phyloP scores from a whole-genome alignment of 2,888 invertebrate species.

The Noctua janthe region DNA sequence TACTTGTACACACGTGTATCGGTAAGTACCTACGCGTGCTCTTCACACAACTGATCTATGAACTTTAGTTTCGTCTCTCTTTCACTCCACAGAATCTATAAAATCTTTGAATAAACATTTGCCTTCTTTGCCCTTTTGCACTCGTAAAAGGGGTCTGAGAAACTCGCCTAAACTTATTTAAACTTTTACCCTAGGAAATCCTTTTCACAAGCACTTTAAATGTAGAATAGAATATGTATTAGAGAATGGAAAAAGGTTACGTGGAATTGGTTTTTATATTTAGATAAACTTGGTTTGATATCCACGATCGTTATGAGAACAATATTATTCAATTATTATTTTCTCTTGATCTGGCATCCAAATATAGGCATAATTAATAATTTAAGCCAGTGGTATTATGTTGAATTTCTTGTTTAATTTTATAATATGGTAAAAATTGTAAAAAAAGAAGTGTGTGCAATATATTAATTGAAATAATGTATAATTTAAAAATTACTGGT shows the following conservation, averaged over 20 bases:
- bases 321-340: background rate
- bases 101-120: conserved; percentile 90
- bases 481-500: too few species aligned
- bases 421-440: too few species aligned
- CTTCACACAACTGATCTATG: conserved; percentile 68
- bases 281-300: conserved; percentile 76
- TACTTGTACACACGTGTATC: conserved; percentile 15
- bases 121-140: conserved; percentile 88
- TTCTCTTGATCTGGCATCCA: too few species aligned
- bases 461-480: too few species aligned
- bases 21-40: conserved; percentile 52
- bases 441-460: too few species aligned
- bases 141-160: conserved; percentile 88
- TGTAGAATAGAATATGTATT: conserved; percentile 88
- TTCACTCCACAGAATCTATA: conserved; percentile 85
- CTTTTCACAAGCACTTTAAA: conserved; percentile 88
- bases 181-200: conserved; percentile 89
- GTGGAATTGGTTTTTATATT: conserved; percentile 73
- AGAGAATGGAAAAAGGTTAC: conserved; percentile 79
- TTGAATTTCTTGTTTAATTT: too few species aligned
- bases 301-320: conserved; percentile 56
- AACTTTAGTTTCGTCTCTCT: conserved; percentile 73
- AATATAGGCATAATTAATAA: too few species aligned
- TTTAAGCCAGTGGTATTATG: too few species aligned
- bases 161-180: conserved; percentile 90